Base-by-base conservation (phyloP, 35 echinoderm and acorn worm genomes). In the Nesometra sesokonis region DNA sequence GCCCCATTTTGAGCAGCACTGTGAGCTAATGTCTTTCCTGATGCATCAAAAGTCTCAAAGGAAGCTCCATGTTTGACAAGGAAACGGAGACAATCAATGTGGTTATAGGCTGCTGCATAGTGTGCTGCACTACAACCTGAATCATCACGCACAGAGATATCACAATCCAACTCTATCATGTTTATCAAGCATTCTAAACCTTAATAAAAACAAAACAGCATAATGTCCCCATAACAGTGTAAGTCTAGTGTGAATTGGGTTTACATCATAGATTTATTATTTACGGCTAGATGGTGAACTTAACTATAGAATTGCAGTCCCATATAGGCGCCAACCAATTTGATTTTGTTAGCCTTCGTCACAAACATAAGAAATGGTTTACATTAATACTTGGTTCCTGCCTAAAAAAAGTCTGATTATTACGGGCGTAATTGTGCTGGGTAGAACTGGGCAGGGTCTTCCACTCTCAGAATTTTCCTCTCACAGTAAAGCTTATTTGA, bases 171-270 rank as follows among this genome's bases (percentile, higher is more conserved):
- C 78, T 97, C 92, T 17, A 93, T 36, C n/a, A 97, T 91, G 13
- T 94, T 38, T 77, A 97, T 84, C 77, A 97, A 77, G 52, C 95
- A 91, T 78, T 97, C 95, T n/a, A 97, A 57, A 35, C 79, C 95
- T 97, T 30, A 15, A 17, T 4, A 43, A 5, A 34, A 84, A 43
- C 4, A 43, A 37, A 43, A 35, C 79, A 0, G 13, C 32, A 35
- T 17, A 81, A 5, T 31, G 32, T 23, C 4, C 5, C 29, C 32
- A 33, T 79, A 79, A 33, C 9, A n/a, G n/a, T n/a, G n/a, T n/a
- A n/a, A n/a, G n/a, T n/a, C n/a, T n/a, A n/a, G n/a, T n/a, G n/a
- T n/a, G n/a, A n/a, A n/a, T n/a, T n/a, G n/a, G n/a, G n/a, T n/a
- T n/a, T n/a, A n/a, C n/a, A n/a, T n/a, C n/a, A n/a, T n/a, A n/a